These are phyloP conservation scores for Allacma fusca DNA, from an alignment of 2,888 invertebrate genomes.

Conservation along the genomic window DNA sequence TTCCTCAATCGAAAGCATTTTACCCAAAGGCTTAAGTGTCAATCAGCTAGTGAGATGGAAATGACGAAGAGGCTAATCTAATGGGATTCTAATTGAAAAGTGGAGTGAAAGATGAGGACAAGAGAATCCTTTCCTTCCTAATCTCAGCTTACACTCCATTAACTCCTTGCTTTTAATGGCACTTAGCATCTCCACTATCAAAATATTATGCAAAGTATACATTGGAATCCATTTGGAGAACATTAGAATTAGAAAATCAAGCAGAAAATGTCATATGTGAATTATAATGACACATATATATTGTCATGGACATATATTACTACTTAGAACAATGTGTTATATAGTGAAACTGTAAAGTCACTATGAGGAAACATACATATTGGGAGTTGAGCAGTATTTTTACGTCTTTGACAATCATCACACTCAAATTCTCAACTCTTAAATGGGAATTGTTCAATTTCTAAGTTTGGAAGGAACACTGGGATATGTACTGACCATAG, in stretches of 20 bases:
- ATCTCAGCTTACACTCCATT: constrained; percentile 42
- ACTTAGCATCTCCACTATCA: constrained; percentile 33
- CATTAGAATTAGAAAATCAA: constrained; percentile 23
- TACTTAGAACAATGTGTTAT: background rate
- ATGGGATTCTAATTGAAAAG: constrained; percentile 47
- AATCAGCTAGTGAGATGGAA: constrained; percentile 40
- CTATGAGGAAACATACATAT: too few species aligned
- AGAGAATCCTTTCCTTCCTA: constrained; percentile 45
- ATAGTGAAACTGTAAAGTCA: too few species aligned
- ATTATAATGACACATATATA: background rate
- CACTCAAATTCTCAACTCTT: too few species aligned
- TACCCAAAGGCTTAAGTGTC: constrained; percentile 22
- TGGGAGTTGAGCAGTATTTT: too few species aligned
- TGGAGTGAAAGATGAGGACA: constrained; percentile 44
- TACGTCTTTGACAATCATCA: too few species aligned
- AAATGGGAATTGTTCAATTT: too few species aligned
- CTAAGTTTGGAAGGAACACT: too few species aligned
- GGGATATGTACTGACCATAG: constrained; percentile 59
- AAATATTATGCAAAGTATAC: constrained; percentile 40
- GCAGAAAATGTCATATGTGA: background rate
- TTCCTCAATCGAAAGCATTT: too few species aligned
- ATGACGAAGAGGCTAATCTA: constrained; percentile 29
- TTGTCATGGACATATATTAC: background rate
- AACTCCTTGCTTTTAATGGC: constrained; percentile 42
- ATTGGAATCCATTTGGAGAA: constrained; percentile 24